A percentile compares a stretch with the other conserved stretches of the same genome.
These are phyloP conservation scores for Cercopithecus mona DNA, from an alignment of 2,113 vertebrate species.

Conservation along the genomic window DNA sequence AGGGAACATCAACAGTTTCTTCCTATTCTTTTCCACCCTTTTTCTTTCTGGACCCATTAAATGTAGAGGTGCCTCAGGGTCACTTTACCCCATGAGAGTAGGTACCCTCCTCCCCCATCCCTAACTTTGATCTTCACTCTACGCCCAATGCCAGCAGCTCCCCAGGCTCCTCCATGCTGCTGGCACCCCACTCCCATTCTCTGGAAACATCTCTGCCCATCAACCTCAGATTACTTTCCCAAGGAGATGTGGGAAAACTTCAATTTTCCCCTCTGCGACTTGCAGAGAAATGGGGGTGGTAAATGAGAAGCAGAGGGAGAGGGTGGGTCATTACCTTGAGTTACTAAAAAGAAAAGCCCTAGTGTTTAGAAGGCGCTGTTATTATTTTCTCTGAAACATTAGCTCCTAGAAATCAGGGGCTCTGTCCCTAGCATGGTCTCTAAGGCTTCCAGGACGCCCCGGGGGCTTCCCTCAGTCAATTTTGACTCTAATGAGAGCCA, in stretches of 20 bases:
- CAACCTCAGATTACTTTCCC: background rate
- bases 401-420: background rate
- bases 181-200: background rate
- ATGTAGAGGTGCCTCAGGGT: accelerated
- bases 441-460: background rate
- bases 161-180: background rate
- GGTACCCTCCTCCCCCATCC: accelerated
- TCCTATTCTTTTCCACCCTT: accelerated
- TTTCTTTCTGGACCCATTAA: background rate
- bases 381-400: background rate
- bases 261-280: background rate
- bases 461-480: background rate
- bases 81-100: accelerated
- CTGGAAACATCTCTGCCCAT: background rate
- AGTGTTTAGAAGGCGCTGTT: background rate
- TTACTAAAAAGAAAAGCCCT: background rate
- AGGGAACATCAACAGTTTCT: accelerated
- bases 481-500: background rate
- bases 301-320: background rate
- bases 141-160: accelerated
- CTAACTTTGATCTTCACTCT: background rate
- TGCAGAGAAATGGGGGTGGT: background rate
- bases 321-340: background rate
- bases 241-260: background rate
- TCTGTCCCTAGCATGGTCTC: background rate